Percentiles rank a stretch among this genome's conserved stretches.
Conservation (phyloP, 2,888 invertebrate genomes). For the Petrophora chlorosata region DNA sequence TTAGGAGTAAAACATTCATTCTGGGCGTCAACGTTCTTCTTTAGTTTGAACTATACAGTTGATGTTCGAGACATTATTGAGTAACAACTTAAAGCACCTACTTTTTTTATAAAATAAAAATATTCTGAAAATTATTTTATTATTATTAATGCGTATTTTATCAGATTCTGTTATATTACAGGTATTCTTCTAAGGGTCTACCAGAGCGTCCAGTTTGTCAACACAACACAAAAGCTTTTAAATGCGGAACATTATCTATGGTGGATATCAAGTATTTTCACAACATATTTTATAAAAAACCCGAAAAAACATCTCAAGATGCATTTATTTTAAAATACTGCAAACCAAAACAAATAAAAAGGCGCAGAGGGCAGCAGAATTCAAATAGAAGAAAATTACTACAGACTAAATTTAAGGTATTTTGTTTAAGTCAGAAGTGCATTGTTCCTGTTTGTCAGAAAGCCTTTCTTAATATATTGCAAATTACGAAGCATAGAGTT, state of each 20-base stretch:
- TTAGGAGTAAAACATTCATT: no score
- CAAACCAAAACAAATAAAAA: background rate
- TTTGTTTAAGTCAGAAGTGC: background rate
- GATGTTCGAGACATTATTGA: no score
- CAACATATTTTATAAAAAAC: background rate
- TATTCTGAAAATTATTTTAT: no score
- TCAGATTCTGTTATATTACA: no score
- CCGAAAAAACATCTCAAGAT: background rate
- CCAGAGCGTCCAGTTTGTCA: no score
- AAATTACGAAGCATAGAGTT: background rate
- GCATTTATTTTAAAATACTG: background rate
- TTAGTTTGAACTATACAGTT: no score
- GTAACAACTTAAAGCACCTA: no score
- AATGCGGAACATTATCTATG: background rate
- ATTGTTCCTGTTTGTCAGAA: constrained; percentile 3
- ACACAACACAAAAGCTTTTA: no score
- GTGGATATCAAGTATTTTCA: background rate
- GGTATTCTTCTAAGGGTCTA: no score
- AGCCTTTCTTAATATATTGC: background rate
- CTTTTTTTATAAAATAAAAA: no score
- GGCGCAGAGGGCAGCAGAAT: background rate
- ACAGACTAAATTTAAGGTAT: background rate
- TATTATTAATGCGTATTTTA: no score
- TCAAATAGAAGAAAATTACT: background rate
- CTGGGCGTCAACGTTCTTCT: no score